These are phyloP conservation scores for Chelonia mydas DNA, from an alignment of 2,797 vertebrate genomes.

Conservation along the genomic window DNA sequence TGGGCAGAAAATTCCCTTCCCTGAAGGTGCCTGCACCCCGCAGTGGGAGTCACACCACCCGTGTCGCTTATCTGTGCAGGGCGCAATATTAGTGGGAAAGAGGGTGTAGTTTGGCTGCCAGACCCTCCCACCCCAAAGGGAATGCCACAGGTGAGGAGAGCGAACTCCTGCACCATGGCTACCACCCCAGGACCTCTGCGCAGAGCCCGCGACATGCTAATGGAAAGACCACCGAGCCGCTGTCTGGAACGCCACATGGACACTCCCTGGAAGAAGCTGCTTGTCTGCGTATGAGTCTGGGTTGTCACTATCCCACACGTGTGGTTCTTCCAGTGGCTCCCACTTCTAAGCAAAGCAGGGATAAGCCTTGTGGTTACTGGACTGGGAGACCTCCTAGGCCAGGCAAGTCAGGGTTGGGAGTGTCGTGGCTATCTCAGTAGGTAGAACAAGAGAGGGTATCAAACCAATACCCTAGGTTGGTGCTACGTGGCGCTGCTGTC, in stretches of 20 bases:
- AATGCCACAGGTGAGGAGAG: background rate
- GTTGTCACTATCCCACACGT: background rate
- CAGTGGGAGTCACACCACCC: rapidly evolving
- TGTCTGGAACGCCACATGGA: background rate
- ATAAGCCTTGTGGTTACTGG: background rate
- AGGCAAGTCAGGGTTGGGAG: background rate
- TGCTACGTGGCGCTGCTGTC: background rate
- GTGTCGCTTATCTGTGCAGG: background rate
- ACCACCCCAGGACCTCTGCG: background rate
- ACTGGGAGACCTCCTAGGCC: background rate
- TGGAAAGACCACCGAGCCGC: background rate
- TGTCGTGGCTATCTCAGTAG: background rate
- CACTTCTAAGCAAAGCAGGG: background rate
- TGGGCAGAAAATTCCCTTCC: background rate
- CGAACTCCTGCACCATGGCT: background rate
- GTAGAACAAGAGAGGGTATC: background rate
- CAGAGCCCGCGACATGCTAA: background rate
- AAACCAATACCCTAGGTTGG: background rate
- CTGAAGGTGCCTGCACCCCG: background rate
- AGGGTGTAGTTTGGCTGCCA: background rate
- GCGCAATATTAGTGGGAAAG: background rate
- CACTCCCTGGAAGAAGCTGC: background rate
- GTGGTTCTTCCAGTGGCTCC: background rate
- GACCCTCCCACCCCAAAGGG: background rate
- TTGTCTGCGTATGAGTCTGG: background rate